phyloP scores from a whole-genome alignment of 2,113 vertebrate genomes.

The Edolisoma coerulescens region DNA sequence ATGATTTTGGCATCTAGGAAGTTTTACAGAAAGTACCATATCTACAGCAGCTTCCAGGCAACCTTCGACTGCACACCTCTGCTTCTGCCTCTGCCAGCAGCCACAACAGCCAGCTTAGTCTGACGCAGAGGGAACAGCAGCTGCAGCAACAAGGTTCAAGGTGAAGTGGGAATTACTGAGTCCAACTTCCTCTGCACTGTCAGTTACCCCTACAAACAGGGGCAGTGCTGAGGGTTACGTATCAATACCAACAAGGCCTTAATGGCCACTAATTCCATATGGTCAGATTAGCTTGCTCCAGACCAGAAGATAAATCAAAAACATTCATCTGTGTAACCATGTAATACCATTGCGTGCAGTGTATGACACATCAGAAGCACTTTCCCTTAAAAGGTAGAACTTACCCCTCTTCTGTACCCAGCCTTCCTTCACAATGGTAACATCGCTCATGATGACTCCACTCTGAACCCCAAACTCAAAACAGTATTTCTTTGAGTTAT shows the following conservation, averaged over 20 bases:
- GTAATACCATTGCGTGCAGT: neutral
- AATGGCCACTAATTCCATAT: neutral
- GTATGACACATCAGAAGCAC: neutral
- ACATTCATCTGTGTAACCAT: neutral
- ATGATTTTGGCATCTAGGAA: neutral
- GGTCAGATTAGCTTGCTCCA: neutral
- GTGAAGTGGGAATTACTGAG: neutral
- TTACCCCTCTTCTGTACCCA: conserved; percentile 99
- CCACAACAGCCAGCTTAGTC: neutral
- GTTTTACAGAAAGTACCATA: neutral
- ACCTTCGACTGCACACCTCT: neutral
- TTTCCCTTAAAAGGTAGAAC: conserved; percentile 51
- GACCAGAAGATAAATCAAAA: neutral
- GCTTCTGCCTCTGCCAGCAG: neutral
- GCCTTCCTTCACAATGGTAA: conserved; percentile 98
- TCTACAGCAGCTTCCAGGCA: neutral
- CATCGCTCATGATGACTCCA: conserved; percentile 98
- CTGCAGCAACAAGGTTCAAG: neutral
- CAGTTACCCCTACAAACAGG: neutral
- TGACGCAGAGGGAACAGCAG: neutral
- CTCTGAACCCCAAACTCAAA: conserved; percentile 82
- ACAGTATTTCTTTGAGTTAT: conserved; percentile 80
- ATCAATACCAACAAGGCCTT: neutral
- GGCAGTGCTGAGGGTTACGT: neutral
- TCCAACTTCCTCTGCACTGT: neutral